phyloP scores from a whole-genome alignment of 2,113 vertebrate genomes.

The Pomatostomus ruficeps region DNA sequence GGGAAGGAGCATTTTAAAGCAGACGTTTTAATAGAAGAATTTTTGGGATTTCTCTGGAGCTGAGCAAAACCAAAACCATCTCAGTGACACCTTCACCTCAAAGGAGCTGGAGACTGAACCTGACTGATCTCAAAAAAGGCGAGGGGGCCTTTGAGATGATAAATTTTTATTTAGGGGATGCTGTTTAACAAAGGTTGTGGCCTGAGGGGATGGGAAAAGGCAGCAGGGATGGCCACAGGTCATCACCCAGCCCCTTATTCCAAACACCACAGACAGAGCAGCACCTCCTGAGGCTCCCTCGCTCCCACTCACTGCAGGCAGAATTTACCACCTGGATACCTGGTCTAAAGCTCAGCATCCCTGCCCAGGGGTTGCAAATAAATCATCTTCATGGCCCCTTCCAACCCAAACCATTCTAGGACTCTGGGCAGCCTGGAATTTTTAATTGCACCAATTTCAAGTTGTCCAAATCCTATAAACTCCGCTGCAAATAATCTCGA shows the following conservation, averaged over 20 bases:
- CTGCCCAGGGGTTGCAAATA: neutral
- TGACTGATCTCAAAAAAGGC: neutral
- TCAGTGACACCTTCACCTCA: neutral
- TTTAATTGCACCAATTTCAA: neutral
- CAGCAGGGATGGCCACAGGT: neutral
- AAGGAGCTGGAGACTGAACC: neutral
- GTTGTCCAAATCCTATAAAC: neutral
- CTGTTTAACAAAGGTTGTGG: neutral
- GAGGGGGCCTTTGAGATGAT: rapidly evolving
- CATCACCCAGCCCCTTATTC: rapidly evolving
- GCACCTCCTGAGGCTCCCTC: neutral
- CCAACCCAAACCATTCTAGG: neutral
- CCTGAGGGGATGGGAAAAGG: neutral
- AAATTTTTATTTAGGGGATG: too few relatives aligned
- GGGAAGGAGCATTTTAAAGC: neutral
- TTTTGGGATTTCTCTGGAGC: neutral
- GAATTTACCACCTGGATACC: neutral
- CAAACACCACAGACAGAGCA: rapidly evolving
- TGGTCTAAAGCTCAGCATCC: neutral
- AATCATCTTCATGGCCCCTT: neutral
- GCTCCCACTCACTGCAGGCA: neutral
- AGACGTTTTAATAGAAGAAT: neutral
- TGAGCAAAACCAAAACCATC: neutral
- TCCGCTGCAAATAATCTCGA: neutral
- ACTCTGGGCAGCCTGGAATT: neutral